Evolutionary conservation across 2,113 vertebrate species (phyloP), one percentile per base, ranked within the genome.

Genomic region (Cephalopterus ornatus): DNA sequence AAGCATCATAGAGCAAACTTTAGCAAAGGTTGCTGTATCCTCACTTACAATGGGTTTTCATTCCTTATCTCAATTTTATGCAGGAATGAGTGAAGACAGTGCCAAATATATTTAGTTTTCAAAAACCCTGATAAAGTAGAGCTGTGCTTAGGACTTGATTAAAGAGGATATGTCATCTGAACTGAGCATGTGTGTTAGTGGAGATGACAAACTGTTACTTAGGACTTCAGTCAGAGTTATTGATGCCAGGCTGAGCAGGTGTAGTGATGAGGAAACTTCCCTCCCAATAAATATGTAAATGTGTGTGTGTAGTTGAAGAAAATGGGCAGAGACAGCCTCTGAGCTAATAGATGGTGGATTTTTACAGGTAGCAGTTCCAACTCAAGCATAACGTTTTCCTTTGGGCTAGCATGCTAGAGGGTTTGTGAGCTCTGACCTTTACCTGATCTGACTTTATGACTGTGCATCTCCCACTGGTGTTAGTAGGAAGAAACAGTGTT

Each of bases 171-270:
- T 92, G 79, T 75, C 16, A 56, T 78, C 65, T 23, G 11, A 79
- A 84, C 30, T 6, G 14, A 74, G 28, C 7, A 3, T 30, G 24
- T 44, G 15, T 81, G 33, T 83, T 63, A 85, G 30, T 53, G 65
- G 50, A 88, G 66, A 85, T 90, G 66, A 68, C 28, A 74, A 78
- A 90, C 21, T 22, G 42, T 66, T 96, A 82, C 86, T 95, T 47
- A 63, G 8, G 39, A 56, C 73, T 94, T 82, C 88, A 72, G 72
- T 50, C 88, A 85, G 81, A 89, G n/a, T 61, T 66, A 66, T 27
- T 76, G 80, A 94, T 89, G 47, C 41, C 87, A 82, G 44, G 32
- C 58, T 94, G 67, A 92, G 35, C 75, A 95, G 91, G 67, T 75
- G 23, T 81, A 93, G 72, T 56, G 66, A 79, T 88, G 58, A 63